These are phyloP conservation scores for Dipodomys merriami DNA, from an alignment of 2,113 vertebrate species.

Conservation along the genomic window DNA sequence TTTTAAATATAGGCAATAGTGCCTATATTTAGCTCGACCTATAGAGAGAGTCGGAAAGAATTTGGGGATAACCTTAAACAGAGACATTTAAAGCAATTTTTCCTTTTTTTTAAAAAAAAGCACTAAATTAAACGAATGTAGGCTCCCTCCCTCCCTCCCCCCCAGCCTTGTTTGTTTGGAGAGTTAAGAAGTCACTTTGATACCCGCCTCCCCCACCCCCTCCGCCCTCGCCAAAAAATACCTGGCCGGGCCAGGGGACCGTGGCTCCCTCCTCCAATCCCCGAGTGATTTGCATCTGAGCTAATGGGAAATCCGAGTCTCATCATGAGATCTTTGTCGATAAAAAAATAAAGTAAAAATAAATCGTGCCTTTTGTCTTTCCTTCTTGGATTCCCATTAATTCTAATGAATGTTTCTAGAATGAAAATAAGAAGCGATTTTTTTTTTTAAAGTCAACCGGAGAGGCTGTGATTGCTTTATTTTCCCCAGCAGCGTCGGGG, in stretches of 20 bases:
- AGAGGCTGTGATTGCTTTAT: too few relatives aligned
- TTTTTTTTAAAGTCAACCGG: too few relatives aligned
- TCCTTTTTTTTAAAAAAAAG: neutral
- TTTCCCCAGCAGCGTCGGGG: too few relatives aligned
- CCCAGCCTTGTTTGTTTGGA: slow-evolving; percentile 19
- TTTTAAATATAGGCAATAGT: neutral
- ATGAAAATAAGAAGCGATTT: neutral
- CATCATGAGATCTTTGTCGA: neutral
- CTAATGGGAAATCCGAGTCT: neutral
- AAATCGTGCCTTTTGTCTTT: neutral
- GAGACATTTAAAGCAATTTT: neutral
- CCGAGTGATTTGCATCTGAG: neutral
- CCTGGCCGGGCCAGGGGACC: neutral
- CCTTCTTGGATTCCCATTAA: neutral
- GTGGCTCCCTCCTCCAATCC: neutral
- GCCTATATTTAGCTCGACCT: neutral
- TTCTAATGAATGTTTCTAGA: slow-evolving; percentile 33
- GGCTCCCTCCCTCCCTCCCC: neutral
- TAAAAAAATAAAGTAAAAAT: slow-evolving; percentile 56
- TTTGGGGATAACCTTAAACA: neutral
- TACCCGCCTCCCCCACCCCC: neutral
- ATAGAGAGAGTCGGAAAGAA: neutral
- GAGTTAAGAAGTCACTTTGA: neutral
- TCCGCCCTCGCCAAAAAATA: neutral
- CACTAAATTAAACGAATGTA: neutral